A percentile compares a stretch with the other conserved stretches of the same genome.
phyloP scores from a whole-genome alignment of 2,888 invertebrate genomes.

The Metacarcinus magister region DNA sequence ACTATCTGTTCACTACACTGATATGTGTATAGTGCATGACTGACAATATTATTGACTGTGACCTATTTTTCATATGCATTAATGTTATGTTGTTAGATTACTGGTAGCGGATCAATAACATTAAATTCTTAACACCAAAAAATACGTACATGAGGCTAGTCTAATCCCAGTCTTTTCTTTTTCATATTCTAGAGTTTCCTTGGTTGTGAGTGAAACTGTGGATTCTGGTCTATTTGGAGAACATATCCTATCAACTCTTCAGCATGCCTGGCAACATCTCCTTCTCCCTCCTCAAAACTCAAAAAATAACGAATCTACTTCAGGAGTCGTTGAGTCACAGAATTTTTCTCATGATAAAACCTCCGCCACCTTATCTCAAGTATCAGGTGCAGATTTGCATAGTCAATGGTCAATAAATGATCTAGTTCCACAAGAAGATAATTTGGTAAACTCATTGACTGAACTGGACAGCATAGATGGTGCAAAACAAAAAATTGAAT shows the following conservation, averaged over 20 bases:
- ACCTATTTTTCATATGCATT: neutral
- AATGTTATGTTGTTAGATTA: neutral
- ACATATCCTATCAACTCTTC: conserved; percentile 88
- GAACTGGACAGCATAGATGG: neutral
- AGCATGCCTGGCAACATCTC: conserved; percentile 89
- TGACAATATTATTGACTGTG: neutral
- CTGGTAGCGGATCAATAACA: neutral
- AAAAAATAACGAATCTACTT: neutral
- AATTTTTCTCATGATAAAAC: neutral
- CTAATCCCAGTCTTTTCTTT: neutral
- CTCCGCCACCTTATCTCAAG: neutral
- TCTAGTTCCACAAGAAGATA: neutral
- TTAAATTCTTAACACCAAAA: neutral
- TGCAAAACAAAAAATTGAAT: neutral
- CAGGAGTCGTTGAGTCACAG: neutral
- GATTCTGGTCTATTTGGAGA: conserved; percentile 93
- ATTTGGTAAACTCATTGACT: neutral
- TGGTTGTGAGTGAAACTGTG: conserved; percentile 91
- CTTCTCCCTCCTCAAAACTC: conserved; percentile 85
- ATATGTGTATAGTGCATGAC: neutral
- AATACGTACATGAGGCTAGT: neutral
- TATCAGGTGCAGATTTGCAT: neutral
- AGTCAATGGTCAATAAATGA: neutral
- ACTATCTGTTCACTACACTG: neutral
- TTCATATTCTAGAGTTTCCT: conserved; percentile 85